Evolutionary conservation across 2,113 vertebrate species (phyloP), one percentile per base, ranked within the genome.

Genomic region (Spheniscus mendiculus): DNA sequence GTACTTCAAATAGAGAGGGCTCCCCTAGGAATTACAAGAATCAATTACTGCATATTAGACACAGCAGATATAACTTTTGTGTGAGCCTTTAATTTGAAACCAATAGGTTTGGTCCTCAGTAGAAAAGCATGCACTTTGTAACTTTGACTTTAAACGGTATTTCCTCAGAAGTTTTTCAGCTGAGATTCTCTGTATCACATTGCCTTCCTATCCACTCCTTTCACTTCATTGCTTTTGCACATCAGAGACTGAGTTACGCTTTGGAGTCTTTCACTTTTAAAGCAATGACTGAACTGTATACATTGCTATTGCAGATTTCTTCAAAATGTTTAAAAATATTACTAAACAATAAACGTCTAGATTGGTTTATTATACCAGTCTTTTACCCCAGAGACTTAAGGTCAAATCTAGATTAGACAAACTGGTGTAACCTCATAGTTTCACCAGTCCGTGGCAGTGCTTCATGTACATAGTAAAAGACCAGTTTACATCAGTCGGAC

Each of bases 21-120:
- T 97, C 96, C 89, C 67, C 62, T 34, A 93, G 82, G 91, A 97
- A 94, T 55, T 44, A 87, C 76, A 90, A 85, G 80, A 97, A 97
- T 97, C 92, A 96, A 93, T 83, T 94, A 84, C 44, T 91, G 26
- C 55, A 45, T 83, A 44, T 71, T 90, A 84, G 85, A 96, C 56
- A 72, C 25, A 89, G 89, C 69, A 95, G 79, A 84, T 76, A 93
- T 5, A 96, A 93, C 80, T 98, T 97, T 47, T 67, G 61, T 55
- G 70, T 79, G 88, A 97, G 89, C 30, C 61, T 97, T 97, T 96
- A 97, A 96, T 97, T 92, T 95, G 78, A 96, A 97, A 92, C 61
- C n/a, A 55, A 42, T 45, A 93, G 72, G 45, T 72, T 92, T 22
- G 3, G 49, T 93, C 74, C 87, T 92, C 78, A 71, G 56, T 27